Conservation (phyloP, 2,113 vertebrate genomes). For the Vimba vimba region DNA sequence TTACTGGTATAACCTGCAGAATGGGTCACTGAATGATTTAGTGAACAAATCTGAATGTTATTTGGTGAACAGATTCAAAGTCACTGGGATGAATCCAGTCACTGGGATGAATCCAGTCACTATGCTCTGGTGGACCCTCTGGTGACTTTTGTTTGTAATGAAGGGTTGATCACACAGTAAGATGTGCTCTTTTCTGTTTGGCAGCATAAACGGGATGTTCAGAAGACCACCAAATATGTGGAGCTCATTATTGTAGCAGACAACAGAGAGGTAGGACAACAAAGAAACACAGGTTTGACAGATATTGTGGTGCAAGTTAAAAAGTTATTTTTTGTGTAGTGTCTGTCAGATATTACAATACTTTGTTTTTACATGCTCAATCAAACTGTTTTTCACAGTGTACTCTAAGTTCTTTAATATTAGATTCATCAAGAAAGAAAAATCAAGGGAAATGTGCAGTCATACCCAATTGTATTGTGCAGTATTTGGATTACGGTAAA, state of each 20-base stretch:
- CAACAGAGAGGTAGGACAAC: constrained; percentile 91
- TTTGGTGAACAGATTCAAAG: background rate
- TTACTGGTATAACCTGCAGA: background rate
- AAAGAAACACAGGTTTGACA: background rate
- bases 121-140: background rate
- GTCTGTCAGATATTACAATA: background rate
- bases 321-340: background rate
- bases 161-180: background rate
- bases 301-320: background rate
- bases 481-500: background rate
- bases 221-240: constrained; percentile 92
- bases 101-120: background rate
- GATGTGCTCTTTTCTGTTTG: background rate
- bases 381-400: background rate
- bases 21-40: background rate
- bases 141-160: background rate
- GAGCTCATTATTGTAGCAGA: constrained; percentile 98
- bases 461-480: background rate
- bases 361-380: background rate
- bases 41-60: background rate
- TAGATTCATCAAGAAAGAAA: background rate
- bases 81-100: background rate
- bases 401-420: background rate
- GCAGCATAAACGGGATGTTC: constrained; percentile 87
- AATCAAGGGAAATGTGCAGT: background rate